Evolutionary conservation across 2,113 vertebrate genomes (phyloP).

Genomic region (Silurus meridionalis): DNA sequence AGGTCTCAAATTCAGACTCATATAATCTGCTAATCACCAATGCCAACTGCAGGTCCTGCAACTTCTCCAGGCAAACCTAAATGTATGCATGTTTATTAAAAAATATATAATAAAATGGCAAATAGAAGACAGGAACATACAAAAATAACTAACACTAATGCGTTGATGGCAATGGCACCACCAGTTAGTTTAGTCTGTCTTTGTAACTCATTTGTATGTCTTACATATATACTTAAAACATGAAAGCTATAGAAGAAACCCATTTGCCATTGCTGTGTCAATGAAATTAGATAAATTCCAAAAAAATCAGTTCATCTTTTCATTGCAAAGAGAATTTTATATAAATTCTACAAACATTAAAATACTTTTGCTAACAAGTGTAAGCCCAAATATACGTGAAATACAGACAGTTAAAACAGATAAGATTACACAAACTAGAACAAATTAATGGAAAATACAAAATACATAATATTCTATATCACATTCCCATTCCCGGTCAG

Average conservation of each 20-base stretch:
- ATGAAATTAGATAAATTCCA: neutral
- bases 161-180: neutral
- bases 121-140: neutral
- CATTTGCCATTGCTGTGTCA: neutral
- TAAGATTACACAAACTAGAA: no score
- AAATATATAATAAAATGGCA: neutral
- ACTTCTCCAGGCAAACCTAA: constrained; percentile 93
- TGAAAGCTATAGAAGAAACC: neutral
- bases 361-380: no score
- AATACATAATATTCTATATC: no score
- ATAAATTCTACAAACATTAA: no score
- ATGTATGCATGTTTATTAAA: neutral
- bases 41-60: constrained; percentile 92
- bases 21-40: constrained; percentile 92
- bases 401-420: no score
- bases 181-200: neutral
- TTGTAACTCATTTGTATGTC: no score
- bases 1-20: constrained; percentile 90
- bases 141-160: neutral
- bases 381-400: no score
- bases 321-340: neutral
- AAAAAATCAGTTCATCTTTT: neutral
- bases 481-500: no score
- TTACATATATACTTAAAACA: neutral
- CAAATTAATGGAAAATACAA: no score